Evolutionary conservation across 2,797 vertebrate genomes (phyloP), one percentile per base, ranked within the genome.

Genomic region (Sebastes diaconus): DNA sequence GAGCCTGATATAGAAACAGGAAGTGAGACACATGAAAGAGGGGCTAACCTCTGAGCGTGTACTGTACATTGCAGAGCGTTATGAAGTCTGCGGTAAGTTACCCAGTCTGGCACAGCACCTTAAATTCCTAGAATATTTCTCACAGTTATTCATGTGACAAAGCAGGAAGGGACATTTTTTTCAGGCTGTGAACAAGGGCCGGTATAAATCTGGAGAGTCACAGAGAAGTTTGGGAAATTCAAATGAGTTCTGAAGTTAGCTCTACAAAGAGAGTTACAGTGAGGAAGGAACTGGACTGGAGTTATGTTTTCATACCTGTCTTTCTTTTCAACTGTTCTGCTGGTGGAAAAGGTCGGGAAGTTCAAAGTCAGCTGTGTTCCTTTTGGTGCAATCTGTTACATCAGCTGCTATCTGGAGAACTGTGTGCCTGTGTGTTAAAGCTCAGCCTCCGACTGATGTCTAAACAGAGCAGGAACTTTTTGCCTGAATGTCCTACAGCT

Each of bases 1-100:
- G 16, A 77, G 61, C 30, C 55, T 36, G 13, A 77, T 73, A 54
- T 79, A 86, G 81, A 91, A 91, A 60, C 73, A 84, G 89, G 83
- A 89, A 81, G 74, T 79, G 54, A 82, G 60, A 34, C 16, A 60
- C 65, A 60, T 76, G 69, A 82, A 81, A 80, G 58, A 30, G 55
- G 20, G 13, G 30, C 20, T 10, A n/a, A 30, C 10, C 24, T 69
- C 16, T n/a, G 54, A 46, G 66, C 11, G 12, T 34, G 32, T 8
- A 1, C 63, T 42, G 25, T 30, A 3, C 16, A 39, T 50, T 29
- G 46, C 18, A 1, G 60, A 75, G 75, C 14, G 77, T 34, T 34
- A 27, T 24, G 20, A 66, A 12, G 11, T 6, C 50, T 36, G 16
- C 18, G 5, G 29, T 4, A 11, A 16, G 64, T 68, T 13, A 25